Evolutionary conservation across 2,888 invertebrate species (phyloP).

Genomic region (Lepidonotus clava): DNA sequence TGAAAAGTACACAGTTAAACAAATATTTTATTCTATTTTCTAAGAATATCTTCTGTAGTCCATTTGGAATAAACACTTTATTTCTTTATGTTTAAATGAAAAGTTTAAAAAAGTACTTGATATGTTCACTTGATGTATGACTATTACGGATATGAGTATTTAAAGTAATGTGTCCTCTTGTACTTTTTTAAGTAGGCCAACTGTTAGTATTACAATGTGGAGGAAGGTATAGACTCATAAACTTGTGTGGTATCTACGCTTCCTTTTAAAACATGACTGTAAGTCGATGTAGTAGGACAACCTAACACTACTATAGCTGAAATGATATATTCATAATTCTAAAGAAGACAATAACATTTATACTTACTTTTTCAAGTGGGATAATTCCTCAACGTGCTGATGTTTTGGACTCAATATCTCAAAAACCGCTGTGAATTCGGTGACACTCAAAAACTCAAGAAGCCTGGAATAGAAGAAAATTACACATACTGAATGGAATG

Average conservation of each 20-base stretch:
- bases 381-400: conserved; percentile 81
- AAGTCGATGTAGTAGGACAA: no score
- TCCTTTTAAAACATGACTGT: no score
- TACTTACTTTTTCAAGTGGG: conserved; percentile 73
- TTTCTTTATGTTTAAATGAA: conserved; percentile 7
- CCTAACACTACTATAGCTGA: no score
- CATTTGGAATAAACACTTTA: background rate
- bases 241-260: no score
- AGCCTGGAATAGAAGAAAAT: conserved; percentile 68
- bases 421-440: conserved; percentile 79
- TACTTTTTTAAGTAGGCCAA: no score
- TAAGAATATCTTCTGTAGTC: background rate
- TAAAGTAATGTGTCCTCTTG: no score
- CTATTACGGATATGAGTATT: no score
- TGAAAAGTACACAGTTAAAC: conserved; percentile 52
- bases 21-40: background rate
- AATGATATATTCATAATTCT: no score
- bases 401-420: conserved; percentile 80
- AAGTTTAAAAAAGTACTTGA: conserved; percentile 13
- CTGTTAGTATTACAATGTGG: no score
- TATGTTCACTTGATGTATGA: background rate
- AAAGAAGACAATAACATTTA: no score
- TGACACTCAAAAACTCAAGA: conserved; percentile 72
- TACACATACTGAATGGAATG: no score
- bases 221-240: no score